Evolutionary conservation across 2,888 invertebrate species (phyloP).

Genomic region (Congeria kusceri): DNA sequence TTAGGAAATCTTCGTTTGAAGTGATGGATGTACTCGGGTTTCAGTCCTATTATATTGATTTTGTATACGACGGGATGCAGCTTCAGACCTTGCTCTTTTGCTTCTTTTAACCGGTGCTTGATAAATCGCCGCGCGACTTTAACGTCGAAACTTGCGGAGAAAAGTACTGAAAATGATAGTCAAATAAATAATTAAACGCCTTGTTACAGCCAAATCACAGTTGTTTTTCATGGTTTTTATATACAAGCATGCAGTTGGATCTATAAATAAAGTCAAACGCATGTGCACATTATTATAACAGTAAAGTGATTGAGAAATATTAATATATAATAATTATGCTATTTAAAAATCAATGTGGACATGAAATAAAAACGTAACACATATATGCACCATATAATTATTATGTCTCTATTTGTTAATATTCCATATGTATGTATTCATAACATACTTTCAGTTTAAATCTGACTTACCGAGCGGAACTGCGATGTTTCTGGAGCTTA

Average conservation of each 20-base stretch:
- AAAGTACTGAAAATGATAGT: constrained; percentile 36
- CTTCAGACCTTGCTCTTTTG: not conserved
- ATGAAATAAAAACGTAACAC: too few relatives aligned
- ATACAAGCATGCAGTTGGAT: too few relatives aligned
- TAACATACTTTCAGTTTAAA: not conserved
- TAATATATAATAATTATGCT: too few relatives aligned
- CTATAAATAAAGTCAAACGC: too few relatives aligned
- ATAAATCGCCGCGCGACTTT: constrained; percentile 54
- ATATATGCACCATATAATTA: too few relatives aligned
- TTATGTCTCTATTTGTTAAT: too few relatives aligned
- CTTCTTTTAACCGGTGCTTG: constrained; percentile 32
- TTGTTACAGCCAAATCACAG: too few relatives aligned
- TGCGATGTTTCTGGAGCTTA: constrained; percentile 57
- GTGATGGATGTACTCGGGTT: constrained; percentile 55
- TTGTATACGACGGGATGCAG: constrained; percentile 53
- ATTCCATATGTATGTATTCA: too few relatives aligned
- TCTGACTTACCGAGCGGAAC: constrained; percentile 57
- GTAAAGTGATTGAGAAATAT: too few relatives aligned
- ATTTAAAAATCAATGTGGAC: too few relatives aligned
- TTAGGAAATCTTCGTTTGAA: constrained; percentile 57
- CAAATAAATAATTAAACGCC: not conserved
- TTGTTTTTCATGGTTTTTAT: too few relatives aligned
- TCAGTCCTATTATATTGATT: constrained; percentile 65
- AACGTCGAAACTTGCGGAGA: constrained; percentile 52
- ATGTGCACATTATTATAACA: too few relatives aligned